These are phyloP conservation scores for Leptinotarsa haldemani DNA, from an alignment of 2,888 invertebrate genomes.

Conservation along the genomic window DNA sequence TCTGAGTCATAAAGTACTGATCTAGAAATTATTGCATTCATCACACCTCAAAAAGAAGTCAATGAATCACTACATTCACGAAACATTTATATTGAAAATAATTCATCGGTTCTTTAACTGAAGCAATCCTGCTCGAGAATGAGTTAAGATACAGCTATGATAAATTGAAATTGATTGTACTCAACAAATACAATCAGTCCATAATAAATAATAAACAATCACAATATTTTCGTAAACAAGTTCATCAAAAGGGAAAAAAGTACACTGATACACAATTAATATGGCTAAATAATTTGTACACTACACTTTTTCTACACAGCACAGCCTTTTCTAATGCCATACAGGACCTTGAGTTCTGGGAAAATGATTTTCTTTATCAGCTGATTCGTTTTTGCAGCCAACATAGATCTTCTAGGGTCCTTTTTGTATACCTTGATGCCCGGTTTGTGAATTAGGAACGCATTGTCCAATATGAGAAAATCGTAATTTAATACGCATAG, in stretches of 20 bases:
- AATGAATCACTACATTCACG: not conserved
- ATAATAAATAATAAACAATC: slow-evolving; percentile 24
- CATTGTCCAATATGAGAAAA: slow-evolving; percentile 92
- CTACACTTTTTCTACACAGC: slow-evolving; percentile 70
- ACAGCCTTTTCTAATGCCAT: slow-evolving; percentile 83
- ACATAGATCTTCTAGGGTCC: slow-evolving; percentile 80
- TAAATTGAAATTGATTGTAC: not conserved
- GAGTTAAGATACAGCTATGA: not conserved
- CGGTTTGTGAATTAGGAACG: slow-evolving; percentile 92
- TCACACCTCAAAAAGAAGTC: too few species aligned
- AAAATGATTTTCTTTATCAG: slow-evolving; percentile 83
- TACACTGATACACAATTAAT: slow-evolving; percentile 43
- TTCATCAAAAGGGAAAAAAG: slow-evolving; percentile 21
- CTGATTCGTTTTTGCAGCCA: slow-evolving; percentile 81
- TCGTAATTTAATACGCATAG: slow-evolving; percentile 92
- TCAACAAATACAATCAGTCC: not conserved
- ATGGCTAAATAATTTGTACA: slow-evolving; percentile 44
- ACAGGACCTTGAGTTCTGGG: slow-evolving; percentile 87
- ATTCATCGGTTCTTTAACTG: not conserved
- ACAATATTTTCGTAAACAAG: slow-evolving; percentile 28
- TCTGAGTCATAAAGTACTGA: not conserved
- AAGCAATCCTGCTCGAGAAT: not conserved
- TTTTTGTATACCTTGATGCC: slow-evolving; percentile 88
- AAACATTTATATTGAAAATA: not conserved
- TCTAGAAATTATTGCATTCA: too few species aligned